Base-by-base conservation (phyloP, 2,113 vertebrate genomes). In the Eulemur rufifrons region DNA sequence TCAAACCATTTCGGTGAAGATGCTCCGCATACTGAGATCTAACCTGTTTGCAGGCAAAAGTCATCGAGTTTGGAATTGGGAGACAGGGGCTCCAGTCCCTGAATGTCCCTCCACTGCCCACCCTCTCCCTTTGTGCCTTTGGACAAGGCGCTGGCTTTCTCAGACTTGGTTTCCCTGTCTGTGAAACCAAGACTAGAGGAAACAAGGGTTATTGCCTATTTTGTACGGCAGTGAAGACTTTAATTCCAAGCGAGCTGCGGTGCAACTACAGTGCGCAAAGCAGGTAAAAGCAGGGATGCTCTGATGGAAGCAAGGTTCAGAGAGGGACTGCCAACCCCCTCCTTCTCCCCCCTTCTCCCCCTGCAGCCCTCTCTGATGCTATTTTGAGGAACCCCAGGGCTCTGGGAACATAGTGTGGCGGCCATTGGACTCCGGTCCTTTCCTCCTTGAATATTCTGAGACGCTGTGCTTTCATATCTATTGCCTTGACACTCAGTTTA, bases 181-280 rank as follows among this genome's bases (percentile, higher is more conserved):
- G 37, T 18, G 92, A 54, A 63, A 61, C 50, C 37, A 5, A 2
- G 47, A 32, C 4, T 3, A 37, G 47, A 20, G 20, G 81, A 21
- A 12, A 23, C 0, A 9, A 56, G 23, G 21, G 18, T n/a, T 29
- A 14, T 1, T 18, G 34, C 0, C 3, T 25, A 27, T 47, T 50
- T 68, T 61, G 13, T 4, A 32, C 5, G 27, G 69, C 69, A 50
- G 27, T 8, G 50, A 50, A 4, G 10, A 8, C n/a, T 54, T 71
- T 59, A 9, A 34, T 63, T 86, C 47, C 68, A 42, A 59, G 76
- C 9, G 27, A 56, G 15, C 37, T 59, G 23, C 3, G 2, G 61
- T 1, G 1, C 1, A 37, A 8, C 18, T 0, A 21, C 4, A 2
- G 39, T 5, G 5, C 1, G 25, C 17, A 23, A 15, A 32, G 32